These are phyloP conservation scores for Tapera naevia DNA, from an alignment of 2,797 vertebrate genomes.

Conservation along the genomic window DNA sequence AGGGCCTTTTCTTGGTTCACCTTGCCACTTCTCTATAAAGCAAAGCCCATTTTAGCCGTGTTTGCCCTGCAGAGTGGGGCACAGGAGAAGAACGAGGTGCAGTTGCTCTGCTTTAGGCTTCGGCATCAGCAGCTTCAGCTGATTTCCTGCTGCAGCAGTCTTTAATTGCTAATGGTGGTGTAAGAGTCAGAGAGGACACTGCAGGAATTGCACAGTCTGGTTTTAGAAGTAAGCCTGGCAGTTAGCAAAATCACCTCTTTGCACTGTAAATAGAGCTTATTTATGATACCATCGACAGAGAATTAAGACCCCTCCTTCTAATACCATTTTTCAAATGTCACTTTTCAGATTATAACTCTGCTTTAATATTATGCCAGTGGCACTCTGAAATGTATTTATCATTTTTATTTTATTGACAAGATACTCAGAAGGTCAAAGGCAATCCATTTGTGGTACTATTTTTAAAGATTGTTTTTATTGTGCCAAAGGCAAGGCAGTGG, in stretches of 20 bases:
- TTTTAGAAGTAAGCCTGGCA: not conserved
- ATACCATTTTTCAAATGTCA: constrained; percentile 29
- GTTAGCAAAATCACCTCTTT: not conserved
- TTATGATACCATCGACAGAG: not conserved
- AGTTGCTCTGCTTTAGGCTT: not conserved
- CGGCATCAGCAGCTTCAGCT: constrained; percentile 3
- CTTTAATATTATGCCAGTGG: not conserved
- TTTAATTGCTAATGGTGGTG: constrained; percentile 48
- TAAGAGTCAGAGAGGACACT: constrained; percentile 13
- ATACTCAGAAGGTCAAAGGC: constrained; percentile 58
- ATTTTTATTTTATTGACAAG: constrained; percentile 63
- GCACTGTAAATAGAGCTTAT: not conserved
- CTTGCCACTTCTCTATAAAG: not conserved
- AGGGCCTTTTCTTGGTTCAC: not conserved
- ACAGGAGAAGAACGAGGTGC: not conserved
- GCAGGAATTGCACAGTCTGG: not conserved
- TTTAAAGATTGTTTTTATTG: constrained; percentile 64
- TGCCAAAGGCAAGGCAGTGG: constrained; percentile 45
- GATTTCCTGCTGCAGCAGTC: constrained; percentile 50
- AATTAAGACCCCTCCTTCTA: not conserved
- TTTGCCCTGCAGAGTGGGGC: not conserved
- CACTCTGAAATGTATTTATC: constrained; percentile 27
- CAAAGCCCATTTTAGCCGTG: not conserved
- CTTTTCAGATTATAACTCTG: constrained; percentile 18
- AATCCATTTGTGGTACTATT: constrained; percentile 44